Evolutionary conservation across 2,888 invertebrate species (phyloP).

Genomic region (Melanargia galathea): DNA sequence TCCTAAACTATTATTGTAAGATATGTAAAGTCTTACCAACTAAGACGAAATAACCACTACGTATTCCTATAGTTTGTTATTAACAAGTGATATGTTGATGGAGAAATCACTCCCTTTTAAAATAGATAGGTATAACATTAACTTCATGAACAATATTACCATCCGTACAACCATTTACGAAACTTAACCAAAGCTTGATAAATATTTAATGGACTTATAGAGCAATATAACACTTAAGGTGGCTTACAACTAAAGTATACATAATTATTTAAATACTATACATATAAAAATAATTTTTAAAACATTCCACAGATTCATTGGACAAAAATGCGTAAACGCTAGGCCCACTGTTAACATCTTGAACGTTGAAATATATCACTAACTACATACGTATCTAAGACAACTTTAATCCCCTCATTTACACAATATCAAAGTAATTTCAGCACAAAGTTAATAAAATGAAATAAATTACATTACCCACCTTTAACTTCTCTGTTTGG

Average conservation of each 20-base stretch:
- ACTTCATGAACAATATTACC: constrained; percentile 63
- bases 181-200: constrained; percentile 58
- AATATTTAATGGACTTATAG: constrained; percentile 63
- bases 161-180: constrained; percentile 53
- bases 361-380: constrained; percentile 21
- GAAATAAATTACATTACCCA: not conserved
- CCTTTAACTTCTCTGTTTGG: not conserved
- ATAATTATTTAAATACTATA: constrained; percentile 52
- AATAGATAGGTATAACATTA: constrained; percentile 67
- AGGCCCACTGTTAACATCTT: constrained; percentile 30
- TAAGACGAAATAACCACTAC: constrained; percentile 76
- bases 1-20: constrained; percentile 57
- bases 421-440: constrained; percentile 5
- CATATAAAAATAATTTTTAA: constrained; percentile 70
- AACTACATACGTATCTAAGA: constrained; percentile 19
- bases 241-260: constrained; percentile 73
- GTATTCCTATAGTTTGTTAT: constrained; percentile 76
- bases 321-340: constrained; percentile 50
- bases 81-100: constrained; percentile 82
- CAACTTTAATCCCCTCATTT: constrained; percentile 6
- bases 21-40: constrained; percentile 70
- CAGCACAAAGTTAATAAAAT: not conserved
- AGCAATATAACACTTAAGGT: constrained; percentile 76
- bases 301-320: constrained; percentile 62
- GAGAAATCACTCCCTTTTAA: constrained; percentile 76